These are phyloP conservation scores for Drosophila insularis DNA, from an alignment of 1,140 invertebrate genomes.

Conservation along the genomic window DNA sequence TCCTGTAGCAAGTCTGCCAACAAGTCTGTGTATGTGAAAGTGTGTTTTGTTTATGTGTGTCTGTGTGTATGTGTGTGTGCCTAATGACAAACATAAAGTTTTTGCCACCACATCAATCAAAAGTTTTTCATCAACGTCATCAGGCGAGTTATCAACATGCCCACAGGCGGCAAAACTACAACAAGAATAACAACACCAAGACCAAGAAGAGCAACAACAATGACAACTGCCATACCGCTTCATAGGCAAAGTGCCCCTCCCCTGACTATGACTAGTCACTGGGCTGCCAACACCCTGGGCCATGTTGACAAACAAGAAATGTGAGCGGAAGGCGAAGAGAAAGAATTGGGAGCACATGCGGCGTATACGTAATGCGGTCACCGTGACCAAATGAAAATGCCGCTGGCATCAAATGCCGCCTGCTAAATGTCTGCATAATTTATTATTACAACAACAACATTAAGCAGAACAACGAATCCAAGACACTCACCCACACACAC, in stretches of 20 bases:
- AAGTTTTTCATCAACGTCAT: conserved; percentile 82
- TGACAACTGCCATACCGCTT: conserved; percentile 20
- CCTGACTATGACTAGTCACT: conserved; percentile 4
- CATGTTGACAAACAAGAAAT: conserved; percentile 60
- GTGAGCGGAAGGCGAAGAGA: neutral
- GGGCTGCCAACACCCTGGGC: conserved; percentile 45
- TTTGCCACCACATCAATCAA: conserved; percentile 80
- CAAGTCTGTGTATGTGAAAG: conserved; percentile 7
- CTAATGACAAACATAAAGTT: conserved; percentile 79
- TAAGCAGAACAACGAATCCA: neutral
- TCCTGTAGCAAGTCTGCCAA: neutral
- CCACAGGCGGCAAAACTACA: conserved; percentile 60
- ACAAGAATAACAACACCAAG: conserved; percentile 40
- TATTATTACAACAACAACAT: conserved; percentile 51
- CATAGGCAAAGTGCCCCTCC: neutral
- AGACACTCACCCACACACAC: conserved; percentile 5
- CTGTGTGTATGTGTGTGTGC: conserved; percentile 21
- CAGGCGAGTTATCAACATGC: conserved; percentile 72
- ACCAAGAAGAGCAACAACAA: conserved; percentile 10
- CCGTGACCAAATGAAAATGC: conserved; percentile 31
- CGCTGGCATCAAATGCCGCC: conserved; percentile 42
- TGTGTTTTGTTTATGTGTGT: conserved; percentile 26
- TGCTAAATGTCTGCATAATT: conserved; percentile 75
- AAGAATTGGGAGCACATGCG: conserved; percentile 35
- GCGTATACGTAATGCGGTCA: conserved; percentile 69